Evolutionary conservation across 2,888 invertebrate genomes (phyloP).

Genomic region (Acrobasis suavella): DNA sequence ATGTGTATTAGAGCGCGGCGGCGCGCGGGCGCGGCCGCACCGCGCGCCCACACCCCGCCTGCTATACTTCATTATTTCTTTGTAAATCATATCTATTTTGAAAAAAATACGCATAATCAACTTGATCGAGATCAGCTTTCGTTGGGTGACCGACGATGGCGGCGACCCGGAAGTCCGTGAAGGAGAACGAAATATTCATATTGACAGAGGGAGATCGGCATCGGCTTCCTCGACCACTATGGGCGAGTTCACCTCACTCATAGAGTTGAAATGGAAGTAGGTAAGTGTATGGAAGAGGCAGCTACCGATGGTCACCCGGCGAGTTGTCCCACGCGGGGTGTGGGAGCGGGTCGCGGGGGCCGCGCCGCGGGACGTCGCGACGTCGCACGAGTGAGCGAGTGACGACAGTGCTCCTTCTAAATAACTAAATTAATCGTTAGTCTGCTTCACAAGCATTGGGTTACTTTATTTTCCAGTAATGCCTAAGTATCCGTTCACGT

Average conservation of each 20-base stretch:
- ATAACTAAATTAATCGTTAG: constrained; percentile 17
- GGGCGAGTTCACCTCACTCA: too few species aligned
- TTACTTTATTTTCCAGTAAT: constrained; percentile 23
- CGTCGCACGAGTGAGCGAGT: neutral
- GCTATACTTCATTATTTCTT: constrained; percentile 4
- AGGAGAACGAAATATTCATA: neutral
- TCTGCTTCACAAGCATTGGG: constrained; percentile 9
- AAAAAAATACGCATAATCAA: neutral
- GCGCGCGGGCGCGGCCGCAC: constrained; percentile 22
- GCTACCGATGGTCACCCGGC: too few species aligned
- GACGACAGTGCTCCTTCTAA: constrained; percentile 7
- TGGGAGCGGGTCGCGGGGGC: neutral
- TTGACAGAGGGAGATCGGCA: too few species aligned
- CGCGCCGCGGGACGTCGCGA: constrained; percentile 11
- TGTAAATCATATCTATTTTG: neutral
- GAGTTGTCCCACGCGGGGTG: too few species aligned
- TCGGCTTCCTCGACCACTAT: too few species aligned
- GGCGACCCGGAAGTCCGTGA: neutral
- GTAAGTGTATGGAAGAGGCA: too few species aligned
- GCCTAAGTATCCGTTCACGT: neutral
- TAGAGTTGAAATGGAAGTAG: too few species aligned
- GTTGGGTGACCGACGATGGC: constrained; percentile 3
- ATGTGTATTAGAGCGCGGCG: constrained; percentile 61
- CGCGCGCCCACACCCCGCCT: constrained; percentile 23
- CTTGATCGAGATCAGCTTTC: neutral